phyloP scores from a whole-genome alignment of 2,888 invertebrate genomes.

The Andrena hattorfiana region DNA sequence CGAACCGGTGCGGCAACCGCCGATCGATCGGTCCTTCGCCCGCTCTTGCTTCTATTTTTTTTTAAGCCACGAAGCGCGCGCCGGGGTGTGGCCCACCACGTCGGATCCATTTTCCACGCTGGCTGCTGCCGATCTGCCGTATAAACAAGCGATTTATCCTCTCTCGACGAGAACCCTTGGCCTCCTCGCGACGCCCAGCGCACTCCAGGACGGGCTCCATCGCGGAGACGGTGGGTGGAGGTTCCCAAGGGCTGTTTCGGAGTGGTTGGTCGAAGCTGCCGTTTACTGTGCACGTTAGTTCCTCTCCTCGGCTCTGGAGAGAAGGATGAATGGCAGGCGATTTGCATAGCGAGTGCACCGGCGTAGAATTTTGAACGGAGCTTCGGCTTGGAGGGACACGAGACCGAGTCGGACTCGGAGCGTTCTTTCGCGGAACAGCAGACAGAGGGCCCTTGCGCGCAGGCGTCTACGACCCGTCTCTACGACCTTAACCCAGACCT shows the following conservation, averaged over 20 bases:
- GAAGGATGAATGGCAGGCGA: background rate
- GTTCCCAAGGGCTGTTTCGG: background rate
- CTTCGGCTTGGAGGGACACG: background rate
- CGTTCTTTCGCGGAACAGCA: background rate
- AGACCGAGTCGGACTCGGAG: background rate
- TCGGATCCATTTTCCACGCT: slow-evolving; percentile 18
- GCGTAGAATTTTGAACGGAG: background rate
- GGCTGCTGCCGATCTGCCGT: slow-evolving; percentile 13
- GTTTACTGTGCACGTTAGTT: background rate
- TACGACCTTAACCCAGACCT: slow-evolving; percentile 57
- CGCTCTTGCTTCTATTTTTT: slow-evolving; percentile 17
- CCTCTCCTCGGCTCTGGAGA: background rate
- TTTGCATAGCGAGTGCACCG: background rate
- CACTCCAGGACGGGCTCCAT: background rate
- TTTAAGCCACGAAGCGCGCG: slow-evolving; percentile 30
- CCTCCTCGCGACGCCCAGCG: background rate
- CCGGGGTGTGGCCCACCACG: slow-evolving; percentile 42
- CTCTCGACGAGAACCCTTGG: background rate
- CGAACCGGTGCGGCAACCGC: background rate
- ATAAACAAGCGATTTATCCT: slow-evolving; percentile 19
- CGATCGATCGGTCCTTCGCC: slow-evolving; percentile 26
- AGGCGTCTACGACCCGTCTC: slow-evolving; percentile 24
- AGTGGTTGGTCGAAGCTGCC: background rate
- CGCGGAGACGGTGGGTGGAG: background rate
- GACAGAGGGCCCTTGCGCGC: slow-evolving; percentile 14